These are phyloP conservation scores for Mantis religiosa DNA, from an alignment of 2,888 invertebrate species.

Conservation along the genomic window DNA sequence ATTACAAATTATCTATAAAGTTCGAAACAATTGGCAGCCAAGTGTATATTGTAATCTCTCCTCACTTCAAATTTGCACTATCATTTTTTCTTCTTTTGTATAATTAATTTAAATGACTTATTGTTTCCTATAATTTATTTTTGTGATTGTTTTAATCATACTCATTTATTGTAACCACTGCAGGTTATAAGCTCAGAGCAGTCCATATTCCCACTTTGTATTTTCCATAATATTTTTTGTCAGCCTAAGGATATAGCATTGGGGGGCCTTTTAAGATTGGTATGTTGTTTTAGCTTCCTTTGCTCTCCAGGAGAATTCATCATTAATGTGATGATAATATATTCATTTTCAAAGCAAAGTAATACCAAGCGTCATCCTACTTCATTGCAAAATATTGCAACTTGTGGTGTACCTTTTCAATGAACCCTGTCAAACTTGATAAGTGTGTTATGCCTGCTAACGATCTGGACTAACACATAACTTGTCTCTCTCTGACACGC, in stretches of 20 bases:
- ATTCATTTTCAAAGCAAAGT: background rate
- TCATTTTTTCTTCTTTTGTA: background rate
- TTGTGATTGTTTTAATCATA: background rate
- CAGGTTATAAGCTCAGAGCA: background rate
- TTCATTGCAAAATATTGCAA: background rate
- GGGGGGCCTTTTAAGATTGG: background rate
- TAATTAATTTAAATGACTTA: constrained; percentile 1
- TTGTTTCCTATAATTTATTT: constrained; percentile 12
- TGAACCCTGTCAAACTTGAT: background rate
- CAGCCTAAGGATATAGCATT: background rate
- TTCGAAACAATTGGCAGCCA: background rate
- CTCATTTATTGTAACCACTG: background rate
- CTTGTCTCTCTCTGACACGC: constrained; percentile 23
- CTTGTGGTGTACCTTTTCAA: background rate
- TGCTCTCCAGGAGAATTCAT: background rate
- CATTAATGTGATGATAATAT: background rate
- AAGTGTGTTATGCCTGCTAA: background rate
- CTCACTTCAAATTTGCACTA: background rate
- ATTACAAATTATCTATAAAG: background rate
- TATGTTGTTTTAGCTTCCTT: background rate
- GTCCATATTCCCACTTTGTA: background rate
- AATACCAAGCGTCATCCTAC: background rate
- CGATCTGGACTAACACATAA: constrained; percentile 5
- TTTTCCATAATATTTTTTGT: background rate
- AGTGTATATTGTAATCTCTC: background rate